Conservation (phyloP, 2,113 vertebrate genomes). For the Ptilonorhynchus violaceus region DNA sequence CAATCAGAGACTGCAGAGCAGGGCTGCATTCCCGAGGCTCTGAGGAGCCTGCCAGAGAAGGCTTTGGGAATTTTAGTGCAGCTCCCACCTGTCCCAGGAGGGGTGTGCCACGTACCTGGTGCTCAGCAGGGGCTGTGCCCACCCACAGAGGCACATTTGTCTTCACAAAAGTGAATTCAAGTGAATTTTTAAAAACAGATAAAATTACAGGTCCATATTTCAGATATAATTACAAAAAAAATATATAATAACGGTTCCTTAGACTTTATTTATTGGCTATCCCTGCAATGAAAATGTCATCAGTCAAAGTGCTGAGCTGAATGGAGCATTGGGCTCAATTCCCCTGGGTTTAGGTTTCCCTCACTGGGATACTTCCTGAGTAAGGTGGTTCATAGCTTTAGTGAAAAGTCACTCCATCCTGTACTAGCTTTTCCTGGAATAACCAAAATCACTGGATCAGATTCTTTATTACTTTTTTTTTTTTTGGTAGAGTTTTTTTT, state of each 20-base stretch:
- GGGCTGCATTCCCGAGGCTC: neutral
- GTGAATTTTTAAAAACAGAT: neutral
- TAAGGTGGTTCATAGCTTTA: no score
- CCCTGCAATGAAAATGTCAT: neutral
- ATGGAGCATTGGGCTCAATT: neutral
- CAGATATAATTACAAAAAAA: neutral
- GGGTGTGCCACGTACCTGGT: rapidly evolving
- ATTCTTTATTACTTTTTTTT: neutral
- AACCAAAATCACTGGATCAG: neutral
- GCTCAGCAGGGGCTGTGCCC: neutral
- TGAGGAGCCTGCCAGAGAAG: neutral
- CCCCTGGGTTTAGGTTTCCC: neutral
- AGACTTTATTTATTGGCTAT: neutral
- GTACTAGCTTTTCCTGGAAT: neutral
- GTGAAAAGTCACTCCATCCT: neutral
- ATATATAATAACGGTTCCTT: neutral
- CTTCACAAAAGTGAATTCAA: neutral
- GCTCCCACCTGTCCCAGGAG: no score
- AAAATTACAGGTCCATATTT: neutral
- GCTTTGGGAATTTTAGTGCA: neutral
- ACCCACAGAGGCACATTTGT: rapidly evolving
- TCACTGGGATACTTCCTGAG: rapidly evolving
- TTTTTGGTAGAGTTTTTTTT: neutral
- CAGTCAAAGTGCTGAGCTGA: neutral
- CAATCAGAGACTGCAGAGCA: neutral